Percentiles rank a stretch among this genome's conserved stretches.
Evolutionary conservation across 2,113 vertebrate genomes (phyloP).

Genomic region (Trogon surrucura): DNA sequence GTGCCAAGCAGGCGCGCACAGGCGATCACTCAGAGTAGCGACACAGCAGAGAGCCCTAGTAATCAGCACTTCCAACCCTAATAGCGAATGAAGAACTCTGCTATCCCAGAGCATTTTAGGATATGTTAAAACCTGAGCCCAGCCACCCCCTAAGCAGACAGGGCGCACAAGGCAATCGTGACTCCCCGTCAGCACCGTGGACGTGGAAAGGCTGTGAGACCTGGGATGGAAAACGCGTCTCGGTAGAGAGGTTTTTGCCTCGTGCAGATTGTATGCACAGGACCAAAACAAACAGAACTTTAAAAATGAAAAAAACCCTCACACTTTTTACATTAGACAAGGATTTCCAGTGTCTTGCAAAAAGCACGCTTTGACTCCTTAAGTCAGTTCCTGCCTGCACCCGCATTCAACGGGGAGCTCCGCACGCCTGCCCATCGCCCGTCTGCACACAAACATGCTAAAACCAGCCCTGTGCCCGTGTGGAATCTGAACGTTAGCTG

Average conservation of each 20-base stretch:
- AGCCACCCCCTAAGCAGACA: not conserved
- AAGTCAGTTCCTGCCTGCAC: no score
- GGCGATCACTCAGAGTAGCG: accelerated
- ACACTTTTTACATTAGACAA: not conserved
- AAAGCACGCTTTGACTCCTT: not conserved
- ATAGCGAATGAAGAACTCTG: no score
- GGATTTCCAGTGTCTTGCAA: not conserved
- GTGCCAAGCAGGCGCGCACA: accelerated
- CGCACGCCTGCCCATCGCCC: not conserved
- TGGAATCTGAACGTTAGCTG: not conserved
- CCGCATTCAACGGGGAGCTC: not conserved
- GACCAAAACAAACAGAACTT: not conserved
- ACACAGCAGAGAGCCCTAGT: accelerated
- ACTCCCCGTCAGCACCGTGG: no score
- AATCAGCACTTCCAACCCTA: not conserved
- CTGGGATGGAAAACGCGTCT: accelerated
- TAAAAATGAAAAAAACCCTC: not conserved
- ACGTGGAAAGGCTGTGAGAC: no score
- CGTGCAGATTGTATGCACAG: accelerated
- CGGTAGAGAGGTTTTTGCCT: not conserved
- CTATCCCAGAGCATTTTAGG: not conserved
- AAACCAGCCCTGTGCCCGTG: not conserved
- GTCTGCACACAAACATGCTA: not conserved
- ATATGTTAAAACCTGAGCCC: not conserved
- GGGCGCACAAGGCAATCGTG: no score